Conservation (phyloP, 2,797 vertebrate species). For the Halcyon chelicuti region DNA sequence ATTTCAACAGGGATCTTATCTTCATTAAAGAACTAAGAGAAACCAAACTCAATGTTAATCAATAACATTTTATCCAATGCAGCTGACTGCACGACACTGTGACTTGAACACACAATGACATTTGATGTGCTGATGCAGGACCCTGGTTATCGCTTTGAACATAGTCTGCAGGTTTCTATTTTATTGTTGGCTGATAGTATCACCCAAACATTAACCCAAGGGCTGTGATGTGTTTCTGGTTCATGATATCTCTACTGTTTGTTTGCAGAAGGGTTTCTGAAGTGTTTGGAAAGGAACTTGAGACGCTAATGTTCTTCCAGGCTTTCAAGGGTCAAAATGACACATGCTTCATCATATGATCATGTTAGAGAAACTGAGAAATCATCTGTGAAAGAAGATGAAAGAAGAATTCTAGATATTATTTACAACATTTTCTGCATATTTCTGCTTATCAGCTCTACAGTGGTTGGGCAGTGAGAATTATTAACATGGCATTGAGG, state of each 20-base stretch:
- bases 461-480: background rate
- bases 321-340: slow-evolving; percentile 34
- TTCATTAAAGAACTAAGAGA: background rate
- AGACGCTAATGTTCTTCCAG: background rate
- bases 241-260: background rate
- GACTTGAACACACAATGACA: background rate
- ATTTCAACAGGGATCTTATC: background rate
- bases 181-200: background rate
- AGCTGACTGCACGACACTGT: background rate
- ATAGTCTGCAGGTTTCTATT: background rate
- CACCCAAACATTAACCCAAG: background rate
- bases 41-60: background rate
- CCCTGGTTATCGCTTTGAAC: background rate
- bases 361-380: background rate
- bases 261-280: slow-evolving; percentile 1
- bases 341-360: slow-evolving; percentile 2
- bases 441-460: background rate
- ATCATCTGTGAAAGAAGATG: slow-evolving; percentile 1
- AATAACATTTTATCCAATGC: background rate
- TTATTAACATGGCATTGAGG: background rate
- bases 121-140: background rate
- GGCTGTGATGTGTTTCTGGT: background rate
- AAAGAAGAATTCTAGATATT: background rate
- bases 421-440: background rate
- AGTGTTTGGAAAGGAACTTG: background rate